phyloP scores from a whole-genome alignment of 2,797 vertebrate genomes.

The Aselliscus stoliczkanus region DNA sequence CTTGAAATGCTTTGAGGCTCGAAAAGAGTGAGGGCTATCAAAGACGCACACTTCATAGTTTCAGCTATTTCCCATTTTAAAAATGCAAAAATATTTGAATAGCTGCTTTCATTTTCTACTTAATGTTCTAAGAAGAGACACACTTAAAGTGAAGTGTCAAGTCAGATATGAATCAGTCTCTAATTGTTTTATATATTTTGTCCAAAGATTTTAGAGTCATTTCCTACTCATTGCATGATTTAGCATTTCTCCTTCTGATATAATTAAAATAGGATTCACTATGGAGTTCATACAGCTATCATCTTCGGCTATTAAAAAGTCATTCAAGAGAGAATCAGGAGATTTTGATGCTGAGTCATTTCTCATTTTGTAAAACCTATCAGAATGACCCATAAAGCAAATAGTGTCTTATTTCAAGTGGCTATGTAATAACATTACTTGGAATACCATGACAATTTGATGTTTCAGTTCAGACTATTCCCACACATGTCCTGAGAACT shows the following conservation, averaged over 20 bases:
- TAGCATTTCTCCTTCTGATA: not conserved
- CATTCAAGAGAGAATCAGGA: not conserved
- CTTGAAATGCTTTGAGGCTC: not conserved
- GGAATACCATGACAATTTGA: not conserved
- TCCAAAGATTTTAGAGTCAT: not conserved
- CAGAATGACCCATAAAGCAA: not conserved
- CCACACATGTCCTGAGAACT: not conserved
- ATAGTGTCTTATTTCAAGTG: not conserved
- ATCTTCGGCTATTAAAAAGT: not conserved
- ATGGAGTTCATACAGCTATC: not conserved
- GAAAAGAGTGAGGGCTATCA: not conserved
- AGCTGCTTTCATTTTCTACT: conserved; percentile 1
- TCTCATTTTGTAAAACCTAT: not conserved
- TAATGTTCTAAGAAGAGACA: not conserved
- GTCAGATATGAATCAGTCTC: not conserved
- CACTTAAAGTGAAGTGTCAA: not conserved
- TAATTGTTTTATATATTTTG: conserved; percentile 47
- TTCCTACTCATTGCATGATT: not conserved
- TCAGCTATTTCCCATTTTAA: not conserved
- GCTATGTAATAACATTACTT: not conserved
- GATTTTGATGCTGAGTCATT: not conserved
- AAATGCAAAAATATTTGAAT: not conserved
- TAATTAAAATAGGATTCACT: not conserved
- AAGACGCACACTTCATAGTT: not conserved
- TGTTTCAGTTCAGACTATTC: not conserved